Evolutionary conservation across 1,140 invertebrate species (phyloP).

Genomic region (Saxidomus purpurata): DNA sequence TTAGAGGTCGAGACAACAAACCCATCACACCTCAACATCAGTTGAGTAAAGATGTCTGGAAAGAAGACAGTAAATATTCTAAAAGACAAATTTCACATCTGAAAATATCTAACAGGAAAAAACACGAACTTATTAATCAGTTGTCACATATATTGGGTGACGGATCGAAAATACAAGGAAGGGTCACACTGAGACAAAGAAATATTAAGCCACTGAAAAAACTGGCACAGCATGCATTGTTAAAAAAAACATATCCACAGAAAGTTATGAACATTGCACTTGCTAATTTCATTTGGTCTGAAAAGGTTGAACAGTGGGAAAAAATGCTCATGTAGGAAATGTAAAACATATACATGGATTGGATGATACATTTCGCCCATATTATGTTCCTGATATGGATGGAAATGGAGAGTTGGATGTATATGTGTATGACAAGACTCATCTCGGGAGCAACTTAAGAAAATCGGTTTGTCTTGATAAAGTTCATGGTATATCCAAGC

Average conservation of each 20-base stretch:
- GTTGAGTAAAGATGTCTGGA: not conserved
- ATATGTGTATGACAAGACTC: conserved; percentile 41
- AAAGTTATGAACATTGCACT: not conserved
- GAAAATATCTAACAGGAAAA: not conserved
- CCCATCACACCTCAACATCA: not conserved
- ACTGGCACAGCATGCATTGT: not conserved
- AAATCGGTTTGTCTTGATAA: conserved; percentile 40
- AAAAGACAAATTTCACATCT: not conserved
- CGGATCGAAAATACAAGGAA: not conserved
- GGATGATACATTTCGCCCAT: not conserved
- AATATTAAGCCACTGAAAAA: not conserved
- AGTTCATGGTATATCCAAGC: conserved; percentile 18
- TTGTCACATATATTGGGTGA: not conserved
- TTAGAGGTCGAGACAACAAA: not conserved
- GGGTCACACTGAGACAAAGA: not conserved
- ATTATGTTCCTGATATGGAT: conserved; percentile 17
- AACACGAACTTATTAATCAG: not conserved
- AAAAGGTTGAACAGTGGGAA: not conserved
- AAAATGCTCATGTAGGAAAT: not conserved
- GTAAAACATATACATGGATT: not conserved
- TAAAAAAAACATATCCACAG: not conserved
- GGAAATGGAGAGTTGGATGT: not conserved
- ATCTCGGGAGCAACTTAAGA: conserved; percentile 29
- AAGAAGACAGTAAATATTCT: not conserved
- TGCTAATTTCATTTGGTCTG: not conserved